Conservation (phyloP, 2,797 vertebrate species). For the Smutsia temminckii region DNA sequence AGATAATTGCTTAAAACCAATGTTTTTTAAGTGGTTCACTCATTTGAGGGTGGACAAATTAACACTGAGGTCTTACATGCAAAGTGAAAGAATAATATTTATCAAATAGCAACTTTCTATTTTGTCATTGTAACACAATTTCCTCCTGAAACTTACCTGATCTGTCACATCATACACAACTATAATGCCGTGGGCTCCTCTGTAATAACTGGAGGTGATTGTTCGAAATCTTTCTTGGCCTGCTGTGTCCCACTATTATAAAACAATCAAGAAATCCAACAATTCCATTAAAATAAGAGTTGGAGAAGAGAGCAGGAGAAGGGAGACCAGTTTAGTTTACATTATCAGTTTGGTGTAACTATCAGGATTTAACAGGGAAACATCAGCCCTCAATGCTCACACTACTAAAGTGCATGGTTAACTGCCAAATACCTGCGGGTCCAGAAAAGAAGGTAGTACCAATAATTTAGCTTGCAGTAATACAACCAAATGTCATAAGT, state of each 20-base stretch:
- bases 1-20: not conserved
- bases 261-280: constrained; percentile 71
- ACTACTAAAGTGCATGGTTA: not conserved
- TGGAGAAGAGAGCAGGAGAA: not conserved
- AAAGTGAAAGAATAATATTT: constrained; percentile 12
- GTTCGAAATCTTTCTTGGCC: constrained; percentile 98
- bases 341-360: not conserved
- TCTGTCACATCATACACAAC: constrained; percentile 99
- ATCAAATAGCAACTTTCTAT: not conserved
- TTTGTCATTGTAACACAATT: not conserved
- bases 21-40: not conserved
- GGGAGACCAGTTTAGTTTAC: not conserved
- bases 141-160: constrained; percentile 88
- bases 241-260: constrained; percentile 95
- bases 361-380: not conserved
- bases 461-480: not conserved
- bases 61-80: not conserved
- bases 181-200: constrained; percentile 99
- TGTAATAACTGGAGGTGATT: constrained; percentile 99
- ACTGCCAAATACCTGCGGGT: not conserved
- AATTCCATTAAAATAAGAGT: constrained; percentile 61
- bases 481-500: not conserved
- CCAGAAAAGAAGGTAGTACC: not conserved
- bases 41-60: not conserved
- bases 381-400: constrained; percentile 20